Conservation (phyloP, 2,888 invertebrate genomes). For the Philopedon plagiatum region DNA sequence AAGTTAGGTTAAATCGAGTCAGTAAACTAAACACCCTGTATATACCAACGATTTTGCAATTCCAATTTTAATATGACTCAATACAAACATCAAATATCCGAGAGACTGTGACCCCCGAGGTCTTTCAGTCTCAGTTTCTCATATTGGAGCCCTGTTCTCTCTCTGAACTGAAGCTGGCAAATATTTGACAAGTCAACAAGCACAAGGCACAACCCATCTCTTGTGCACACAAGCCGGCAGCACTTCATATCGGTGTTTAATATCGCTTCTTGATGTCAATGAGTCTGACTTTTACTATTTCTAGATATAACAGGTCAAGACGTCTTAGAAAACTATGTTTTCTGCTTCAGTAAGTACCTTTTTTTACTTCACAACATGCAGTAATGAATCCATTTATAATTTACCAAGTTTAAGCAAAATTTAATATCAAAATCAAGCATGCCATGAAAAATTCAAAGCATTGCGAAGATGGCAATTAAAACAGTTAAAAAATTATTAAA, state of each 20-base stretch:
- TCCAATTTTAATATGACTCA: constrained; percentile 30
- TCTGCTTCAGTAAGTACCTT: too few species aligned
- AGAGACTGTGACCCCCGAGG: constrained; percentile 61
- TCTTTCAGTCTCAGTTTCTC: constrained; percentile 62
- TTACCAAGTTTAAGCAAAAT: too few species aligned
- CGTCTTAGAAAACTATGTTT: too few species aligned
- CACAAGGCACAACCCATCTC: constrained; percentile 61
- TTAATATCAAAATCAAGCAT: too few species aligned
- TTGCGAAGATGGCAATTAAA: too few species aligned
- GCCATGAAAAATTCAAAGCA: too few species aligned
- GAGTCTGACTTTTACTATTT: neutral
- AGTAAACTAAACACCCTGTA: neutral
- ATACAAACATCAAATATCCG: constrained; percentile 25
- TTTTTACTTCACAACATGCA: too few species aligned
- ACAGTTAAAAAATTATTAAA: too few species aligned
- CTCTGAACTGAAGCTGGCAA: constrained; percentile 60
- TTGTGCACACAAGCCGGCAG: constrained; percentile 63
- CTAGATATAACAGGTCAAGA: too few species aligned
- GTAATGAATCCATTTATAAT: too few species aligned
- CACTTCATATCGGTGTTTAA: constrained; percentile 65
- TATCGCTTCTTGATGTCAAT: constrained; percentile 48
- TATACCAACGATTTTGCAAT: neutral
- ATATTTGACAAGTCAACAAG: constrained; percentile 69
- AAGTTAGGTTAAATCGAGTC: too few species aligned
- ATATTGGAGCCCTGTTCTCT: constrained; percentile 56